Percentiles rank a stretch among this genome's conserved stretches.
These are phyloP conservation scores for Lasiommata megera DNA, from an alignment of 2,888 invertebrate species.

Conservation along the genomic window DNA sequence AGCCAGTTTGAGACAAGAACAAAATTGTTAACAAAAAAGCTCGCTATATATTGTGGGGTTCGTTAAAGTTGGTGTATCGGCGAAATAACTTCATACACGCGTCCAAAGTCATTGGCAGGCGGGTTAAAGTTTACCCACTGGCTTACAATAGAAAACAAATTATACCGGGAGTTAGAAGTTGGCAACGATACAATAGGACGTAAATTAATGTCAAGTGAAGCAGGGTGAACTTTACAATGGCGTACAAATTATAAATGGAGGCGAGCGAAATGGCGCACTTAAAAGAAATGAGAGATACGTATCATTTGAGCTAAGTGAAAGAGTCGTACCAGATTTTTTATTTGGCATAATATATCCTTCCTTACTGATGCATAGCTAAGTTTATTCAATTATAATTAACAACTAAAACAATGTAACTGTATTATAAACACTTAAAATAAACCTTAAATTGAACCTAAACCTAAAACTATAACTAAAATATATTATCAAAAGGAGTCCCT, in stretches of 20 bases:
- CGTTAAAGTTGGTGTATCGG: conserved; percentile 2
- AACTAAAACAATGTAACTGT: too few relatives aligned
- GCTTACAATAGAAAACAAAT: conserved; percentile 41
- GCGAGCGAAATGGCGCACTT: not conserved
- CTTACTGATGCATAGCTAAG: too few relatives aligned
- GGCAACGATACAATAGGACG: conserved; percentile 38
- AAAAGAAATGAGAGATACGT: not conserved
- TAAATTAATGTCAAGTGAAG: conserved; percentile 38
- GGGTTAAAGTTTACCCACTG: conserved; percentile 35
- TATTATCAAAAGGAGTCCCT: too few relatives aligned
- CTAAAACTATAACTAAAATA: too few relatives aligned
- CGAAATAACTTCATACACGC: conserved; percentile 30
- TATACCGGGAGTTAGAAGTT: conserved; percentile 39
- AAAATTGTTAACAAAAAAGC: not conserved
- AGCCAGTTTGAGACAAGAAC: too few relatives aligned
- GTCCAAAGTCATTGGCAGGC: conserved; percentile 32
- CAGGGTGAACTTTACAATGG: conserved; percentile 32
- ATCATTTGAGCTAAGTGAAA: not conserved
- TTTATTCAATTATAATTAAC: too few relatives aligned
- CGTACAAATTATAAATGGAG: conserved; percentile 30
- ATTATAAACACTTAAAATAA: too few relatives aligned
- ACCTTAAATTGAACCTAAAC: too few relatives aligned
- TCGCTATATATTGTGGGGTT: not conserved
- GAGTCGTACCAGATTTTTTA: too few relatives aligned
- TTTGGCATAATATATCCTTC: too few relatives aligned